These are phyloP conservation scores for Lordiphosa andalusiaca DNA, from an alignment of 2,888 invertebrate species.

Conservation along the genomic window DNA sequence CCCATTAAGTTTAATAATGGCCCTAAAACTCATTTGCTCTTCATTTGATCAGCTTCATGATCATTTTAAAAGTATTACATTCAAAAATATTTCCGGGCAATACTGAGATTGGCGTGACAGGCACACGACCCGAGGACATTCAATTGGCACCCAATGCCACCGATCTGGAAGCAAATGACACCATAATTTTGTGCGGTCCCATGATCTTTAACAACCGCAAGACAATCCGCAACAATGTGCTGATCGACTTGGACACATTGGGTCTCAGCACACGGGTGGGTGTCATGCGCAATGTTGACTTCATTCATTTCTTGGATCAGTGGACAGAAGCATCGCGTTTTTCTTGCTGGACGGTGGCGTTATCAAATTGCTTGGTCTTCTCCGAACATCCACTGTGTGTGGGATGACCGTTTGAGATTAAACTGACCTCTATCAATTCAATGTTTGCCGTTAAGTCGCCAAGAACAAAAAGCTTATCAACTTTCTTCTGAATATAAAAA, in stretches of 20 bases:
- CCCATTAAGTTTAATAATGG: too few species aligned
- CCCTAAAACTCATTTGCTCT: too few species aligned
- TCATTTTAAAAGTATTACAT: too few species aligned
- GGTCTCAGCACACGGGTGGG: constrained; percentile 89
- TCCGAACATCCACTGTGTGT: constrained; percentile 79
- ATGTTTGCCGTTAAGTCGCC: constrained; percentile 77
- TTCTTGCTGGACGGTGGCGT: constrained; percentile 75
- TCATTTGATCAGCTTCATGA: too few species aligned
- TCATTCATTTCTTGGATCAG: constrained; percentile 86
- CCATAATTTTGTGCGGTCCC: constrained; percentile 95
- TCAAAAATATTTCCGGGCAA: constrained; percentile 81
- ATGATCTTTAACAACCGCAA: too few species aligned
- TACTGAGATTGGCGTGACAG: constrained; percentile 92
- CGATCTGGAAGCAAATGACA: constrained; percentile 93
- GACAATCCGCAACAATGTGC: too few species aligned
- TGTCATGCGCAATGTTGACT: too few species aligned
- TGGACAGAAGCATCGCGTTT: constrained; percentile 79
- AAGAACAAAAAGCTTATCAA: too few species aligned
- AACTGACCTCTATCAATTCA: constrained; percentile 79
- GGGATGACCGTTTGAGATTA: constrained; percentile 80
- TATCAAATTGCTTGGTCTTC: constrained; percentile 79
- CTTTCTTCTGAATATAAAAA: too few species aligned
- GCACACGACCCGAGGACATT: constrained; percentile 93
- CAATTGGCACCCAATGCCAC: constrained; percentile 94
- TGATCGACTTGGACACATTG: constrained; percentile 91